phyloP scores from a whole-genome alignment of 2,797 vertebrate species.

The Gobio occitaniae region DNA sequence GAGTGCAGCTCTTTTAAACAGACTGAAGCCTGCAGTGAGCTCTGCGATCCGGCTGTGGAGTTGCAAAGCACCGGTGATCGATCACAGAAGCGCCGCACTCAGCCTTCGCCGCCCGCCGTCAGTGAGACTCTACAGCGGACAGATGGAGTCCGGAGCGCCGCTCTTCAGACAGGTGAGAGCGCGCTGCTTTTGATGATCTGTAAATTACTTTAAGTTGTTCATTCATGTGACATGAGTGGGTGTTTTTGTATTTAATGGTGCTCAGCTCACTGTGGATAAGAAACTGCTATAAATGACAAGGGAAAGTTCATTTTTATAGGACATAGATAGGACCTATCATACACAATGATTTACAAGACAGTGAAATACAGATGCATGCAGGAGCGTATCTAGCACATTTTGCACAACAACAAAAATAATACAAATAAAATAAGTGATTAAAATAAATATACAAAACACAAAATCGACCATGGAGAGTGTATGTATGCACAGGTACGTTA shows the following conservation, averaged over 20 bases:
- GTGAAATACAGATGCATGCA: not conserved
- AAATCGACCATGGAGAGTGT: too few relatives aligned
- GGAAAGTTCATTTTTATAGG: not conserved
- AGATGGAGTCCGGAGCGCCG: constrained; percentile 62
- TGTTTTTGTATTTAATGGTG: not conserved
- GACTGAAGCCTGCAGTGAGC: constrained; percentile 49
- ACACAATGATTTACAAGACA: not conserved
- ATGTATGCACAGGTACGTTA: too few relatives aligned
- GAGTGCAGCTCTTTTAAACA: constrained; percentile 16
- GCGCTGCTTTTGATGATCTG: not conserved
- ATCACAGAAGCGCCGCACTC: not conserved
- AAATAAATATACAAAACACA: too few relatives aligned
- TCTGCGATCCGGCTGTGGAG: not conserved
- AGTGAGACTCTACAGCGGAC: constrained; percentile 60
- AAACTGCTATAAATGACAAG: not conserved
- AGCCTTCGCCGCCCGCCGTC: not conserved
- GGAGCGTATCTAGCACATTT: not conserved
- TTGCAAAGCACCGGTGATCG: constrained; percentile 23
- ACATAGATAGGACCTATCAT: not conserved
- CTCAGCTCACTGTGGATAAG: not conserved
- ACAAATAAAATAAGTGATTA: too few relatives aligned
- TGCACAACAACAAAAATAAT: too few relatives aligned
- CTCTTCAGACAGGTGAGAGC: constrained; percentile 73
- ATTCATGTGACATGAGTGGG: not conserved
- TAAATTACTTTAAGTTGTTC: not conserved